Evolutionary conservation across 2,797 vertebrate species (phyloP), one percentile per base, ranked within the genome.

Genomic region (Diceros bicornis): DNA sequence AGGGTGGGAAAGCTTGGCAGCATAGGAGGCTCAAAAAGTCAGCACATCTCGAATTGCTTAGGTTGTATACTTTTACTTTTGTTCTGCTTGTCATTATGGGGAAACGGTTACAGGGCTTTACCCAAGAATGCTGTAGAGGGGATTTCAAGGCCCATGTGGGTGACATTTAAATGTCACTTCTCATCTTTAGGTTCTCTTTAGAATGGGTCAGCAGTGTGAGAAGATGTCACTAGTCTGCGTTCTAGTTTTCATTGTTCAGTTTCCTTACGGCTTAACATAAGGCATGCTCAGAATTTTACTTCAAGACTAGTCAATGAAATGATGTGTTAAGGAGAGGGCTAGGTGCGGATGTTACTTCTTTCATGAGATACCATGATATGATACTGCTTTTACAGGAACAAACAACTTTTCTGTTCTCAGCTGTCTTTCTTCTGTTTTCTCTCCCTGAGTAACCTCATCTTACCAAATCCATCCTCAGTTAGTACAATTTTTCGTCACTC

Each of bases 11-110:
- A 59, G 16, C 74, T 61, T 52, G 13, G 47, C 25, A 27, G 52
- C 4, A 1, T 0, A 0, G 25, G 41, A 6, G 2, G 34, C 69
- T 52, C 34, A 44, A 44, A 17, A 7, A 55, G 12, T 20, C 11
- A 55, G 77, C 82, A 25, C 21, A 0, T 9, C 34, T 50, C 71
- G 17, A 6, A 0, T 11, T 12, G 72, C 71, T 41, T 74, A 47
- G 50, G 37, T 47, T 74, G 29, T 57, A 81, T n/a, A 37, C 75
- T 66, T 71, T 79, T 21, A 16, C 83, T 92, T 89, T 52, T 69
- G 61, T 77, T 92, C 89, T 59, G 55, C 12, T 88, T 72, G 59
- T 93, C 71, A 4, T 90, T 77, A 11, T 14, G 16, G 23, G 57
- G 79, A 89, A 64, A 61, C 7, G 14, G 34, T 61, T 71, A 61